Evolutionary conservation across 2,888 invertebrate species (phyloP).

Genomic region (Anagyrus pseudococci): DNA sequence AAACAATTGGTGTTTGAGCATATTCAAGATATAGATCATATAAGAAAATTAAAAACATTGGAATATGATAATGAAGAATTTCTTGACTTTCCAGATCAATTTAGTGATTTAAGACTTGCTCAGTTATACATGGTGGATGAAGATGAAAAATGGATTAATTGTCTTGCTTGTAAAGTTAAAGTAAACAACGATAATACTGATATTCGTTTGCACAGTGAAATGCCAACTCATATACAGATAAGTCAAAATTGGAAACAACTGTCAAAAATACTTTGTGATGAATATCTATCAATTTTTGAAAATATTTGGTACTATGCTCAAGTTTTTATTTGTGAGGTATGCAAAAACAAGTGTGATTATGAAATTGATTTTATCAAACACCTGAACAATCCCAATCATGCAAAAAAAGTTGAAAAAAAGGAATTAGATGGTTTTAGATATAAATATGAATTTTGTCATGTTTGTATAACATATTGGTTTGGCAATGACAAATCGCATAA

Average conservation of each 20-base stretch:
- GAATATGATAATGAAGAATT: conserved; percentile 3
- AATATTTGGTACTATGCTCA: conserved; percentile 43
- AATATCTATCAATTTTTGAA: conserved; percentile 18
- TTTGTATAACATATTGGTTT: conserved; percentile 45
- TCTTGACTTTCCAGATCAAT: conserved; percentile 7
- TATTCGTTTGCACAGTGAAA: conserved; percentile 2
- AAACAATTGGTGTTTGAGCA: conserved; percentile 27
- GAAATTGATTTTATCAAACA: conserved; percentile 44
- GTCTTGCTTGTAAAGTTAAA: conserved; percentile 22
- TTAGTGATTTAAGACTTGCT: conserved; percentile 17
- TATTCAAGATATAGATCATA: conserved; percentile 16
- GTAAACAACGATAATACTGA: background rate
- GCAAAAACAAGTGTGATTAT: conserved; percentile 25
- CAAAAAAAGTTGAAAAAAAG: background rate
- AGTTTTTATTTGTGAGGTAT: conserved; percentile 42
- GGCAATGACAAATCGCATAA: conserved; percentile 25
- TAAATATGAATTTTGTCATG: conserved; percentile 38
- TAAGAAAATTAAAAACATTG: conserved; percentile 13
- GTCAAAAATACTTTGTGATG: conserved; percentile 2
- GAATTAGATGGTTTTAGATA: background rate
- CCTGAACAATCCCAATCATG: conserved; percentile 34
- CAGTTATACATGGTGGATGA: conserved; percentile 8
- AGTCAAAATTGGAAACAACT: conserved; percentile 6
- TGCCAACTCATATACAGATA: conserved; percentile 1
- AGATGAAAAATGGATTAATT: conserved; percentile 1